These are phyloP conservation scores for Melanostoma scalare DNA, from an alignment of 2,888 invertebrate species.

Conservation along the genomic window DNA sequence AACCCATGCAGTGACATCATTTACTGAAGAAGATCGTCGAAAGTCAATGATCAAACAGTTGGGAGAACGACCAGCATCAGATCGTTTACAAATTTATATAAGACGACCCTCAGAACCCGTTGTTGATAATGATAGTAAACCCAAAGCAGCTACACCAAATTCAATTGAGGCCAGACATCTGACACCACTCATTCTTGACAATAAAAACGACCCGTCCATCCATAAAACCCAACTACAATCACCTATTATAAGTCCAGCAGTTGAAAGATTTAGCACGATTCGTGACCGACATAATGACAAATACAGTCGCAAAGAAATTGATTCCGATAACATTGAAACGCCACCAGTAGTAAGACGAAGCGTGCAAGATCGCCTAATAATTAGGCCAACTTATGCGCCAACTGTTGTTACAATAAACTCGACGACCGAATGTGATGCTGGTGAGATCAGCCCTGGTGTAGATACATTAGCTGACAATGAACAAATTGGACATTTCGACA, in stretches of 20 bases:
- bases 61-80: conserved; percentile 83
- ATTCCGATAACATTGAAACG: conserved; percentile 95
- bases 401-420: conserved; percentile 77
- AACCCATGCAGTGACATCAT: conserved; percentile 83
- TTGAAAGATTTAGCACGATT: conserved; percentile 76
- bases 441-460: conserved; percentile 81
- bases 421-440: conserved; percentile 74
- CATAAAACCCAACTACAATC: conserved; percentile 65
- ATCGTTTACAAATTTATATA: conserved; percentile 85
- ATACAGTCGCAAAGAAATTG: conserved; percentile 90
- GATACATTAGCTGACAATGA: conserved; percentile 79
- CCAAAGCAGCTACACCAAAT: conserved; percentile 57
- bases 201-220: conserved; percentile 42
- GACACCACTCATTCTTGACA: conserved; percentile 52
- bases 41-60: conserved; percentile 84
- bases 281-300: conserved; percentile 77
- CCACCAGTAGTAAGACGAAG: conserved; percentile 90
- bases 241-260: conserved; percentile 31
- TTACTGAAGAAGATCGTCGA: conserved; percentile 86
- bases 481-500: conserved; percentile 89
- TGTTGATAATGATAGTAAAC: conserved; percentile 57
- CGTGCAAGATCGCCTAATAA: conserved; percentile 80
- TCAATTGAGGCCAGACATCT: conserved; percentile 43
- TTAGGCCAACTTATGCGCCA: conserved; percentile 54
- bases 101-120: conserved; percentile 82